Evolutionary conservation across 2,113 vertebrate species (phyloP).

Genomic region (Blennius ocellaris): DNA sequence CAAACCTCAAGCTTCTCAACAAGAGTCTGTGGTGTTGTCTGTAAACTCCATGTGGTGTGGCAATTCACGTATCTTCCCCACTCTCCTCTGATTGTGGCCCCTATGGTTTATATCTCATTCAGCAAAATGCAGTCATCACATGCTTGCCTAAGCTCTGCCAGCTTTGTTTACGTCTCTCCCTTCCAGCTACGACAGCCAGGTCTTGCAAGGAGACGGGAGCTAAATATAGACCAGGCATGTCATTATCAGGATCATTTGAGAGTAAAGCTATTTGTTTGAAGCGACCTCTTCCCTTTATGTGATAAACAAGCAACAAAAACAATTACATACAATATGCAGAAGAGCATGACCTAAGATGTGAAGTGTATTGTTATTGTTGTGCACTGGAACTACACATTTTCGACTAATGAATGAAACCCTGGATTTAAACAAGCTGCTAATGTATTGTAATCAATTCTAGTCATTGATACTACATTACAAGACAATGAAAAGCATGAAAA

Average conservation of each 20-base stretch:
- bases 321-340: conserved; percentile 20
- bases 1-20: conserved; percentile 45
- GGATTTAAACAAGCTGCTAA: background rate
- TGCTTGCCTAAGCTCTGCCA: conserved; percentile 62
- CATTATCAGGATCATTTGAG: conserved; percentile 73
- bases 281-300: conserved; percentile 37
- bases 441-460: background rate
- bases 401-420: background rate
- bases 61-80: conserved; percentile 1
- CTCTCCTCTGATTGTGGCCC: conserved; percentile 17
- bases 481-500: conserved; percentile 4
- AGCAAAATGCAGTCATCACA: conserved; percentile 31
- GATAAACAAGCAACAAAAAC: conserved; percentile 51
- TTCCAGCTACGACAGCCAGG: conserved; percentile 39
- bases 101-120: conserved; percentile 36
- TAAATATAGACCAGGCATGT: conserved; percentile 62
- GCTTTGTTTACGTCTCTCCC: conserved; percentile 66
- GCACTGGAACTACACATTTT: background rate
- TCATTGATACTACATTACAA: background rate
- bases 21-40: conserved; percentile 42
- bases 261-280: conserved; percentile 52
- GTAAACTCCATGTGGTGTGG: conserved; percentile 26
- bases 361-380: conserved; percentile 1
- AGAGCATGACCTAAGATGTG: background rate
- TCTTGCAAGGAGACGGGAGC: conserved; percentile 42